These are phyloP conservation scores for Panurus biarmicus DNA, from an alignment of 2,113 vertebrate genomes.

Conservation along the genomic window DNA sequence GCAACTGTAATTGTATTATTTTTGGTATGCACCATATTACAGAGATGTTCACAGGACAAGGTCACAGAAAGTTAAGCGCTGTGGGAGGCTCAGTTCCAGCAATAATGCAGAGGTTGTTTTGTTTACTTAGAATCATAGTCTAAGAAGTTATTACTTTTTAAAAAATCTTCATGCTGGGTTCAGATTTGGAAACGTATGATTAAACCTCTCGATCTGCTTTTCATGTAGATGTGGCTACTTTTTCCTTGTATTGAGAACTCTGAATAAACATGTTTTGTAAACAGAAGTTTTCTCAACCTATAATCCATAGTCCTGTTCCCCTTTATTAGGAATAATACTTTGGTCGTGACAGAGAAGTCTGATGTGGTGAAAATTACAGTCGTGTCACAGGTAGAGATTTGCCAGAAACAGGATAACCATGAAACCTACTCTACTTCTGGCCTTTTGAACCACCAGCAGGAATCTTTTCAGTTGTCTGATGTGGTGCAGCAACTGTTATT, in stretches of 20 bases:
- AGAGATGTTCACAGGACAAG: slow-evolving; percentile 31
- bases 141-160: slow-evolving; percentile 7
- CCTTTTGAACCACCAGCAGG: not conserved
- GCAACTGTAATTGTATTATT: slow-evolving; percentile 45
- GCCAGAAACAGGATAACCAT: slow-evolving; percentile 26
- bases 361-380: slow-evolving; percentile 52
- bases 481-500: slow-evolving; percentile 30
- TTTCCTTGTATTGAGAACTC: not conserved
- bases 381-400: slow-evolving; percentile 26
- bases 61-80: slow-evolving; percentile 54
- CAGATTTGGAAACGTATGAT: slow-evolving; percentile 54
- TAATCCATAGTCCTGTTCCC: slow-evolving; percentile 27
- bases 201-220: slow-evolving; percentile 39
- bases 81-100: slow-evolving; percentile 50
- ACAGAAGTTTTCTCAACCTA: slow-evolving; percentile 22
- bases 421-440: slow-evolving; percentile 15
- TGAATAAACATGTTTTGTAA: slow-evolving; percentile 35
- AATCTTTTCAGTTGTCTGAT: slow-evolving; percentile 28
- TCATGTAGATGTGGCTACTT: slow-evolving; percentile 32
- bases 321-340: slow-evolving; percentile 45
- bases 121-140: not conserved
- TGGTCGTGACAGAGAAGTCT: slow-evolving; percentile 36
- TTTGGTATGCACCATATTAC: slow-evolving; percentile 35
- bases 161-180: not conserved
- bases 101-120: slow-evolving; percentile 47